Base-by-base conservation (phyloP, 1,140 invertebrate genomes). In the Drosophila kikkawai region DNA sequence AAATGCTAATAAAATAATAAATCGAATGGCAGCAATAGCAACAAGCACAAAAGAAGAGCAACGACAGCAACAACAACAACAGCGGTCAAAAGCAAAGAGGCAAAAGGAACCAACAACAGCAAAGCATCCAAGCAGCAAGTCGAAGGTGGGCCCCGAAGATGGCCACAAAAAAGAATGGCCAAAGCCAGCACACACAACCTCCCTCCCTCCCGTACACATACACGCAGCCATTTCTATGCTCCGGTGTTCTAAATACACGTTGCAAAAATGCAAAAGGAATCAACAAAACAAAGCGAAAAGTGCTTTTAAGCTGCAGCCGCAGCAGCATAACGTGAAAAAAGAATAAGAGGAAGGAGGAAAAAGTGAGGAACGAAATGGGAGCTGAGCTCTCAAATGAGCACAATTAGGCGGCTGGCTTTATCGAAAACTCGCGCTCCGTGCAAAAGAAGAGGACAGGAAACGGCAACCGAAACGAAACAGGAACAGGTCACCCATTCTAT, bases 1-100 rank as follows among this genome's bases (percentile, higher is more conserved):
- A 69, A 85, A 86, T 86, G 84, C 80, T 90, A 88, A 88, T 88
- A 88, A 84, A 84, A 88, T 87, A 87, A 88, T 88, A 88, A 90
- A 88, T 88, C 84, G 85, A 88, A 88, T 77, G 65, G 74, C 75
- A 78, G 26, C 53, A 51, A 67, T 42, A 48, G 45, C 51, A 69
- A 22, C 32, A 67, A 47, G 50, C 60, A 51, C 57, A 66, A 83
- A 75, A 69, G 61, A 61, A 77, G 75, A 84, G 69, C 69, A 71
- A 69, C 64, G 19, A 39, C 75, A 86, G 34, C 75, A 82, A 32
- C 26, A 34, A 32, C 26, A 34, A 75, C 76, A 80, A 74, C 84
- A 83, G 83, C 68, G 45, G 45, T 26, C 73, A 73, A 76, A 79
- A 76, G 77, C 57, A 67, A 59, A 36, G 17, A 36, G 51, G 32